Percentiles rank a stretch among this genome's conserved stretches.
Conservation (phyloP, 2,888 invertebrate genomes). For the Pachliopta kotzebuea region DNA sequence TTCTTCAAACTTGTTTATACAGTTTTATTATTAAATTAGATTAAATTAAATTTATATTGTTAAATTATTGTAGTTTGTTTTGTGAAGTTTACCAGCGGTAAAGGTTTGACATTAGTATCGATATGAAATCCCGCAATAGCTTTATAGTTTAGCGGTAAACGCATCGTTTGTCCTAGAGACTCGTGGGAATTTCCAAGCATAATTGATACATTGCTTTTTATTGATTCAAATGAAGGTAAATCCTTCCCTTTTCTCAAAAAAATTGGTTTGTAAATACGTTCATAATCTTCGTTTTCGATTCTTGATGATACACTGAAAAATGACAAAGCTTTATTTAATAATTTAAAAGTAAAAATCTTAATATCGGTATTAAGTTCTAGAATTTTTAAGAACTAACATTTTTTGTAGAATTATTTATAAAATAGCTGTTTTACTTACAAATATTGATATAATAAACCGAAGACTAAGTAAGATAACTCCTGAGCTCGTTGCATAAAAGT, state of each 20-base stretch:
- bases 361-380: background rate
- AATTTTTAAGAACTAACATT: background rate
- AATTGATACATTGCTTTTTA: constrained; percentile 37
- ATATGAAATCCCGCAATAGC: constrained; percentile 41
- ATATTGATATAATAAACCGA: background rate
- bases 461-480: constrained; percentile 24
- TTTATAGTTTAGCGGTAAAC: constrained; percentile 39
- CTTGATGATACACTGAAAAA: constrained; percentile 4
- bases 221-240: constrained; percentile 31
- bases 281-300: constrained; percentile 16
- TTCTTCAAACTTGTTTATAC: too few species aligned
- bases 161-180: constrained; percentile 34
- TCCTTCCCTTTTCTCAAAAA: constrained; percentile 21
- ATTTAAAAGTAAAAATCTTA: background rate
- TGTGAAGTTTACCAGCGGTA: constrained; percentile 36
- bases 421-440: constrained; percentile 7
- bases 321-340: background rate
- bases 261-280: constrained; percentile 25
- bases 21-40: background rate
- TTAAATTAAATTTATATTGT: background rate
- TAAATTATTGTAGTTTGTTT: background rate
- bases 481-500: constrained; percentile 4
- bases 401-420: background rate
- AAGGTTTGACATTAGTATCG: constrained; percentile 35
- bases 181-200: constrained; percentile 39